Evolutionary conservation across 1,140 invertebrate species (phyloP), one percentile per base, ranked within the genome.

Genomic region (Neodiprion fabricii): DNA sequence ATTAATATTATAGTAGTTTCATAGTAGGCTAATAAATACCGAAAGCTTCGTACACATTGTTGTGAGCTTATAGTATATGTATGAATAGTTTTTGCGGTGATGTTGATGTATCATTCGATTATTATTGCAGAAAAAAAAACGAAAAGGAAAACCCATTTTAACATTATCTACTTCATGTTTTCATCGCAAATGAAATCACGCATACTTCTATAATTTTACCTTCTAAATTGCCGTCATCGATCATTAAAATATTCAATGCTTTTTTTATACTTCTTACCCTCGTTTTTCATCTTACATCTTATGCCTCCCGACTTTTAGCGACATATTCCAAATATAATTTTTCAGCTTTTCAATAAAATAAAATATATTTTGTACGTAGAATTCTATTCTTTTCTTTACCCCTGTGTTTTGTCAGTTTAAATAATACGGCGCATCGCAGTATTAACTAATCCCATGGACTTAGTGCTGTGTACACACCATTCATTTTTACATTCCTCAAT

Each of bases 241-340:
- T 80, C 78, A 80, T 72, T 70, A 73, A 79, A 11, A 68, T 23
- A 72, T 21, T 78, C 70, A 70, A 69, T 77, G 80, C 72, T 67
- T 76, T 48, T 72, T 23, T 72, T 23, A 69, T 48, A 17, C 67
- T 65, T 71, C 72, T 75, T 65, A 76, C 69, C 40, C 69, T 73
- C 78, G 71, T 78, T 77, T 69, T 50, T 74, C 67, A 68, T 71
- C 66, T 72, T 67, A 21, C 74, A 76, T 69, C 75, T 72, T 76
- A 69, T 5, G 28, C 28, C 28, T 40, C 28, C 28, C 28, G 28
- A 40, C 28, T 3, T 40, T 40, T 40, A 40, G 28, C 28, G 2
- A 40, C 28, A 40, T 5, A 40, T 3, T 40, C 61, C 61, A 65
- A 14, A 14, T 65, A 14, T 65, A 14, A 65, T 14, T 65, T 65